Conservation (phyloP, 2,113 vertebrate genomes). For the Peromyscus californicus region DNA sequence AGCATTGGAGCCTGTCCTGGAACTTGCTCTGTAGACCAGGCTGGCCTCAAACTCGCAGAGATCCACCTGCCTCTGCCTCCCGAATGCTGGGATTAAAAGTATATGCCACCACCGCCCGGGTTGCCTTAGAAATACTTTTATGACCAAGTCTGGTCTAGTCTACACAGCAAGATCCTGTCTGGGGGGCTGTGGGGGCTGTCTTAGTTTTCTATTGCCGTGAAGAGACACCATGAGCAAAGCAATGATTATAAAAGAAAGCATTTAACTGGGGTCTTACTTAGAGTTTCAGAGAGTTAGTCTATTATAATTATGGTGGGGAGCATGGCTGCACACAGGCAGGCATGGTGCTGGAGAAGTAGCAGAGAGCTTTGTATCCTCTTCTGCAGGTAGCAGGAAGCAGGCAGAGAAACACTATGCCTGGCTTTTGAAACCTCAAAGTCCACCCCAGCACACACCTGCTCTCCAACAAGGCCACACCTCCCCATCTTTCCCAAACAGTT, state of each 20-base stretch:
- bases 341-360: not conserved
- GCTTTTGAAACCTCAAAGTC: not conserved
- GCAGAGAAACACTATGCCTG: not conserved
- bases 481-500: not conserved
- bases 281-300: not conserved
- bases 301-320: too few species aligned
- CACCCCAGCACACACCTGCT: not conserved
- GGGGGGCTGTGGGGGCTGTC: not conserved
- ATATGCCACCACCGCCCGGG: too few species aligned
- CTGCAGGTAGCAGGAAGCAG: not conserved
- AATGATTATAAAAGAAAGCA: not conserved
- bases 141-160: not conserved
- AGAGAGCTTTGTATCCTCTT: not conserved
- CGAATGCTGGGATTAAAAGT: too few species aligned
- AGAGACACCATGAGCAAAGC: not conserved
- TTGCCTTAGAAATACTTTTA: not conserved
- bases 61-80: too few species aligned
- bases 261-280: not conserved
- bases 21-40: too few species aligned
- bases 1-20: too few species aligned
- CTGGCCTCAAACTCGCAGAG: too few species aligned
- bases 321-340: not conserved
- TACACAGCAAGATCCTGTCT: not conserved
- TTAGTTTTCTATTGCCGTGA: not conserved
- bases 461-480: not conserved